Evolutionary conservation across 2,113 vertebrate genomes (phyloP).

Genomic region (Oreochromis tanganicae): DNA sequence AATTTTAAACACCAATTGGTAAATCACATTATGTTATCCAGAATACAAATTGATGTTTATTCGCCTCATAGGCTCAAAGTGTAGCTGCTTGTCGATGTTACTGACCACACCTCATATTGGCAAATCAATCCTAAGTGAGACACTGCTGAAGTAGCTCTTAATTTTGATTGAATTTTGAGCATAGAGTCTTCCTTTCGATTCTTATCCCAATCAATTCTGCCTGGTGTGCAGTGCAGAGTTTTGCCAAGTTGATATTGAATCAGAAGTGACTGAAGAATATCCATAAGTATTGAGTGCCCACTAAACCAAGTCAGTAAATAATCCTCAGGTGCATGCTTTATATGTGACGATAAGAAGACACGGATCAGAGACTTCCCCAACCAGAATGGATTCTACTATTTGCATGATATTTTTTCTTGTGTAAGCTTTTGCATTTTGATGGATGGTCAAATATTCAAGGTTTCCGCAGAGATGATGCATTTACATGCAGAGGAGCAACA

Average conservation of each 20-base stretch:
- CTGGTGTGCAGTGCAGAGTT: conserved; percentile 26
- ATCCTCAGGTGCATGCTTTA: not conserved
- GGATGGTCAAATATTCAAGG: conserved; percentile 9
- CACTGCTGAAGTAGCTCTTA: conserved; percentile 46
- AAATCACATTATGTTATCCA: conserved; percentile 27
- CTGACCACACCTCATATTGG: conserved; percentile 21
- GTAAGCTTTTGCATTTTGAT: not conserved
- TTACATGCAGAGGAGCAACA: not conserved
- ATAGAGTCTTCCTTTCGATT: conserved; percentile 61
- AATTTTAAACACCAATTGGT: conserved; percentile 9
- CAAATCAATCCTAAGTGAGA: conserved; percentile 61
- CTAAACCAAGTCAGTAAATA: conserved; percentile 27
- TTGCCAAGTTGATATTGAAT: conserved; percentile 63
- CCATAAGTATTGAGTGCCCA: conserved; percentile 45
- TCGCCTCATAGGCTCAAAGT: not conserved
- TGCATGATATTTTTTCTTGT: not conserved
- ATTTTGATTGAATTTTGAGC: conserved; percentile 61
- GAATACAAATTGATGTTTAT: conserved; percentile 25
- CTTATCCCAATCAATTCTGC: conserved; percentile 56
- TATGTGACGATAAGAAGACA: not conserved
- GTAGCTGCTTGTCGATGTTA: conserved; percentile 28
- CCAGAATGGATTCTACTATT: not conserved
- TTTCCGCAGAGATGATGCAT: not conserved
- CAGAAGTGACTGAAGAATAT: conserved; percentile 45
- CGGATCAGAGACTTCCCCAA: not conserved